A percentile compares a stretch with the other conserved stretches of the same genome.
These are phyloP conservation scores for Platycnemis pennipes DNA, from an alignment of 2,888 invertebrate genomes.

Conservation along the genomic window DNA sequence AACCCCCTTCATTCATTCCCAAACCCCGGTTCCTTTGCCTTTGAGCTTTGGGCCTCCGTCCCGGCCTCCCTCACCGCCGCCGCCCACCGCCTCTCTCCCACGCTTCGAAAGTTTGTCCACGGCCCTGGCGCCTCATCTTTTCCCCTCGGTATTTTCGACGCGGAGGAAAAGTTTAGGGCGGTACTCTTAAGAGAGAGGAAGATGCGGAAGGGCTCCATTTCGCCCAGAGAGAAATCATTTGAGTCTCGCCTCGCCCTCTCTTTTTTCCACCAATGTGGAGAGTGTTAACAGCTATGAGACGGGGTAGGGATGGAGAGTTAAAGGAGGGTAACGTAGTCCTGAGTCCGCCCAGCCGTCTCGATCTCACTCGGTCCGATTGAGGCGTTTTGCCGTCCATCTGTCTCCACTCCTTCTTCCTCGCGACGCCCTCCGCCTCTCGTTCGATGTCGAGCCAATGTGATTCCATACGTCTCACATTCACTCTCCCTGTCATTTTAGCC, in stretches of 20 bases:
- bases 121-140: slow-evolving; percentile 11
- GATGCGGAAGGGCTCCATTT: not conserved
- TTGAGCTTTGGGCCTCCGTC: not conserved
- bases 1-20: not conserved
- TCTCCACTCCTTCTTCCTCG: not conserved
- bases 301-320: not conserved
- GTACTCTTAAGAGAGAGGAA: not conserved
- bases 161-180: not conserved
- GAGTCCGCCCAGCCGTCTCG: not conserved
- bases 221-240: not conserved
- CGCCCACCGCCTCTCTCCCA: not conserved
- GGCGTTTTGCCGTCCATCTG: not conserved
- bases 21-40: not conserved
- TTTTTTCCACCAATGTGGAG: not conserved
- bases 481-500: not conserved
- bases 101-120: slow-evolving; percentile 2
- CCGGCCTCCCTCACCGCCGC: not conserved
- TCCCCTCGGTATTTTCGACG: not conserved
- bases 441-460: not conserved
- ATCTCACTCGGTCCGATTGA: slow-evolving; percentile 1
- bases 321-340: not conserved
- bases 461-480: not conserved
- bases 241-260: not conserved
- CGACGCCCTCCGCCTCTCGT: not conserved
- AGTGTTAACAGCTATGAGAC: not conserved